Conservation (phyloP, 2,113 vertebrate genomes). For the Pterocles gutturalis region DNA sequence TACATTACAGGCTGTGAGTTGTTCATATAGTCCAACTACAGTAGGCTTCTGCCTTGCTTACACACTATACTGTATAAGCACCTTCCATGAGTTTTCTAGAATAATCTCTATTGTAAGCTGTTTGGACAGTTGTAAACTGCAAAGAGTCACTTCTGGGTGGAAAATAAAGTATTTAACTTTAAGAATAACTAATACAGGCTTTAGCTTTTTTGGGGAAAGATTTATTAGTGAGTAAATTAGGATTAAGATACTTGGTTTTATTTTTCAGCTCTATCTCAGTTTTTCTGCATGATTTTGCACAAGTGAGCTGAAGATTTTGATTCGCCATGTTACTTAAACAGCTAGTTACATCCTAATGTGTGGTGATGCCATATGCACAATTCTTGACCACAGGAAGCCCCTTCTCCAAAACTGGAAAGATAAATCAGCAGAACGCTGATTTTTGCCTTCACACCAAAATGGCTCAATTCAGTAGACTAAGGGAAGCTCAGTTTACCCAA, state of each 20-base stretch:
- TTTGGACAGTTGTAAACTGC: not conserved
- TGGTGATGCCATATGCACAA: not conserved
- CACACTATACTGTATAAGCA: not conserved
- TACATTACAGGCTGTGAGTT: not conserved
- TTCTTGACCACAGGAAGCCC: not conserved
- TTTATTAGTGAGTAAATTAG: not conserved
- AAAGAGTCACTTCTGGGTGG: not conserved
- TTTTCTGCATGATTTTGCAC: not conserved
- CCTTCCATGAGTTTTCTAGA: not conserved
- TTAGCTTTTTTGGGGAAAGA: not conserved
- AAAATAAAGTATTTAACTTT: not conserved
- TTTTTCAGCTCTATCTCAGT: not conserved
- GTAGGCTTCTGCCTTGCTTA: not conserved
- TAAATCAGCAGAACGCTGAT: not conserved
- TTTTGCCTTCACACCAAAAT: not conserved
- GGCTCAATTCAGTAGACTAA: not conserved
- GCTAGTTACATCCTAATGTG: rapidly evolving
- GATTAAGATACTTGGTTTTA: not conserved
- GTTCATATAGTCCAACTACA: not conserved
- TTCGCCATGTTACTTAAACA: not conserved
- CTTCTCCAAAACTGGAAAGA: not conserved
- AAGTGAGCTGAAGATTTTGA: not conserved
- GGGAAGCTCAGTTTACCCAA: not conserved
- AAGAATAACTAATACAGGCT: not conserved
- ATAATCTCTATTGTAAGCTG: not conserved